These are phyloP conservation scores for Sisyra terminalis DNA, from an alignment of 2,888 invertebrate species.

Conservation along the genomic window DNA sequence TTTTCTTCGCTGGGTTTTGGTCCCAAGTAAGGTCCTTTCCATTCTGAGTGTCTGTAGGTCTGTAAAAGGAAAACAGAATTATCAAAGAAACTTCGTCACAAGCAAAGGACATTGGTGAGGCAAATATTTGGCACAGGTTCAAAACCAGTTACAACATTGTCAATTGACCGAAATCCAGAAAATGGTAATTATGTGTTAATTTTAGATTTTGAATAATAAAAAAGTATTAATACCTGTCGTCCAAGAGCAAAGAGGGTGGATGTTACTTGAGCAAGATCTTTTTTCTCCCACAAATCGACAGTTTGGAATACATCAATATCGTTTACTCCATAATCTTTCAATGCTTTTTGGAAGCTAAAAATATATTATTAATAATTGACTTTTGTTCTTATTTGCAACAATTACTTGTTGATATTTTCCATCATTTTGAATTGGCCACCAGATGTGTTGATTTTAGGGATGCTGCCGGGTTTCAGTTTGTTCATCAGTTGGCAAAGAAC, in stretches of 20 bases:
- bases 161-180: background rate
- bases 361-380: background rate
- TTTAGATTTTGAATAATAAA: background rate
- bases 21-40: conserved; percentile 76
- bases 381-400: conserved; percentile 12
- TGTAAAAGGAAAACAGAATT: conserved; percentile 21
- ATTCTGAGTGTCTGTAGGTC: conserved; percentile 75
- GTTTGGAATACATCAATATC: conserved; percentile 94
- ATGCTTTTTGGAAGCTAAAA: conserved; percentile 68
- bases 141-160: background rate
- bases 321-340: conserved; percentile 74
- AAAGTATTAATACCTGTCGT: conserved; percentile 44
- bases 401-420: conserved; percentile 95
- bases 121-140: background rate
- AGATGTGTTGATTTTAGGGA: conserved; percentile 79
- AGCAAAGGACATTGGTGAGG: too few species aligned
- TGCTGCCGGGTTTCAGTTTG: conserved; percentile 74
- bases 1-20: conserved; percentile 89
- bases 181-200: background rate
- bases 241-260: conserved; percentile 75
- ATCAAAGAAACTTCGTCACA: background rate
- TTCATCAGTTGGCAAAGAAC: conserved; percentile 91
- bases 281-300: conserved; percentile 90
- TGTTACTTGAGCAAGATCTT: conserved; percentile 72
- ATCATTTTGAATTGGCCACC: conserved; percentile 99